phyloP scores from a whole-genome alignment of 2,113 vertebrate genomes.

The Saccopteryx bilineata region DNA sequence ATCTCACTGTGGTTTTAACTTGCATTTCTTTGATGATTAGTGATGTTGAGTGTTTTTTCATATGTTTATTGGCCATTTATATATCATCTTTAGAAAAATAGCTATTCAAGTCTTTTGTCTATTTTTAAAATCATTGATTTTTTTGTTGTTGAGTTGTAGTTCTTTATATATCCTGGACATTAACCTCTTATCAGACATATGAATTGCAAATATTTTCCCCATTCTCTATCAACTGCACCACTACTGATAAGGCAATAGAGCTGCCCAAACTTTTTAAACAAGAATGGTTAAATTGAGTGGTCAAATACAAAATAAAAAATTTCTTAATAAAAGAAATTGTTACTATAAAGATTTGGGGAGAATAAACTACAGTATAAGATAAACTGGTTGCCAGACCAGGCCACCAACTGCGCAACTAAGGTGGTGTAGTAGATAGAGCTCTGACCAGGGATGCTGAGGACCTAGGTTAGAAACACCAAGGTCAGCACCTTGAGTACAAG shows the following conservation, averaged over 20 bases:
- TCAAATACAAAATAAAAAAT: constrained; percentile 16
- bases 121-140: constrained; percentile 4
- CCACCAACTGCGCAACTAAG: too few species aligned
- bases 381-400: too few species aligned
- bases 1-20: constrained; percentile 1
- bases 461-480: too few species aligned
- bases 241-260: neutral
- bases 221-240: neutral
- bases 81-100: neutral
- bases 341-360: neutral
- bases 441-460: too few species aligned
- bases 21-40: neutral
- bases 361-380: neutral
- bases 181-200: neutral
- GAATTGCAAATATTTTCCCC: neutral
- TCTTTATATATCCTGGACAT: too few species aligned
- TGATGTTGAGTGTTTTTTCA: too few species aligned
- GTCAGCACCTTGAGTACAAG: too few species aligned
- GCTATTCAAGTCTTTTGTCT: neutral
- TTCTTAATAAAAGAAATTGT: neutral
- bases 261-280: constrained; percentile 23
- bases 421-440: too few species aligned
- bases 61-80: neutral
- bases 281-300: neutral
- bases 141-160: neutral